Percentiles rank a stretch among this genome's conserved stretches.
Evolutionary conservation across 2,113 vertebrate species (phyloP).

Genomic region (Oxygymnocypris stewartii): DNA sequence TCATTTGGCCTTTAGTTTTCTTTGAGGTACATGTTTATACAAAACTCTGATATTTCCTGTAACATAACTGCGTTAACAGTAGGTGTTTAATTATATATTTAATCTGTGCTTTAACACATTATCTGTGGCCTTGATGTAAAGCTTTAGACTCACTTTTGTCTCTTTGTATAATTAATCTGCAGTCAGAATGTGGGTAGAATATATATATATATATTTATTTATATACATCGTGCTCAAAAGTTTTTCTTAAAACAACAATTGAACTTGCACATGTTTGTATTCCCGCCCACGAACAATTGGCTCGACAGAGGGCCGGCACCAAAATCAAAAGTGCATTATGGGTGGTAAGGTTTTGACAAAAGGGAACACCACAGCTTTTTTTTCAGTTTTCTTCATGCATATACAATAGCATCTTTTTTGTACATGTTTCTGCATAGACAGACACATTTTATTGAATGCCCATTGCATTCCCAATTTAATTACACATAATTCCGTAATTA

Average conservation of each 20-base stretch:
- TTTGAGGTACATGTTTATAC: conserved; percentile 6
- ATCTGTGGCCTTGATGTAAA: conserved; percentile 10
- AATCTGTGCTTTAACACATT: neutral
- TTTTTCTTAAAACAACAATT: neutral
- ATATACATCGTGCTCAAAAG: neutral
- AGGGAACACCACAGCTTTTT: too few relatives aligned
- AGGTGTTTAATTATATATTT: conserved; percentile 21
- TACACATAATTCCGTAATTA: too few relatives aligned
- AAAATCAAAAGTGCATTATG: too few relatives aligned
- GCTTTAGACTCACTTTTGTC: neutral
- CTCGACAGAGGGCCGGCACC: too few relatives aligned
- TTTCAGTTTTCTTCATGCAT: too few relatives aligned
- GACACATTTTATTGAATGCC: too few relatives aligned
- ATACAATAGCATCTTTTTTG: too few relatives aligned
- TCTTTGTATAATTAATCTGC: neutral
- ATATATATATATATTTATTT: neutral
- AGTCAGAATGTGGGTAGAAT: conserved; percentile 8
- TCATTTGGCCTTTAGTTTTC: neutral
- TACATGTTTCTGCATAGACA: too few relatives aligned
- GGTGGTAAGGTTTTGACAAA: too few relatives aligned
- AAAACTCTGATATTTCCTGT: conserved; percentile 10
- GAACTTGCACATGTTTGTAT: too few relatives aligned
- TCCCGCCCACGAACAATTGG: too few relatives aligned
- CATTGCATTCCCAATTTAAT: too few relatives aligned
- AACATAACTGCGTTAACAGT: neutral